Percentiles rank a stretch among this genome's conserved stretches.
Conservation (phyloP, 1,140 invertebrate genomes). For the Epicauta chinensis region DNA sequence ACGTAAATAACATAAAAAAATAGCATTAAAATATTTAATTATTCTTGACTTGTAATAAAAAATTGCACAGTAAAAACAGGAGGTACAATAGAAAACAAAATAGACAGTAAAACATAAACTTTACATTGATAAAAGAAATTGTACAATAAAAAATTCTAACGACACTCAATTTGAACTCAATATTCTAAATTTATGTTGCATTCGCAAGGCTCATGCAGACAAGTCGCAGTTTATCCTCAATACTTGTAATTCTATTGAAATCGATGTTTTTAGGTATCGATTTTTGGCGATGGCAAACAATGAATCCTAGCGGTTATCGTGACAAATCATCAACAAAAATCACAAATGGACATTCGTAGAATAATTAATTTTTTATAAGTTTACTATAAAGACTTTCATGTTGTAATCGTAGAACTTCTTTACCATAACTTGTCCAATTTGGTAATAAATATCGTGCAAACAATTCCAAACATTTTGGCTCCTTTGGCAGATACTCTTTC, state of each 20-base stretch:
- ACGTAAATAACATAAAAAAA: no score
- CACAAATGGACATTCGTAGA: conserved; percentile 9
- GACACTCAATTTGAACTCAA: no score
- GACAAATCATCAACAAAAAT: neutral
- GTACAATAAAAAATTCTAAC: no score
- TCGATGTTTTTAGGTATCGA: conserved; percentile 61
- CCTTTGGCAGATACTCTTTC: conserved; percentile 50
- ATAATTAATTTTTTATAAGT: conserved; percentile 6
- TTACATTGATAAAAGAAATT: no score
- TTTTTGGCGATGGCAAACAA: conserved; percentile 83
- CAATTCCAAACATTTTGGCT: conserved; percentile 71
- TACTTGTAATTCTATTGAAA: conserved; percentile 1
- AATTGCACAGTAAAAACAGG: no score
- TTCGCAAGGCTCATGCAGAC: no score
- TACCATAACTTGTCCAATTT: conserved; percentile 73
- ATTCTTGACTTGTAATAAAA: no score
- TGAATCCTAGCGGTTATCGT: conserved; percentile 75
- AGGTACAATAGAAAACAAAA: no score
- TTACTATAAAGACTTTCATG: conserved; percentile 51
- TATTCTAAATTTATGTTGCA: no score
- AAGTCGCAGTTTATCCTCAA: no score
- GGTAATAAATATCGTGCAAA: conserved; percentile 86
- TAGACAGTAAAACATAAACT: no score
- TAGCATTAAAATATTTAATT: no score
- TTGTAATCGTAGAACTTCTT: conserved; percentile 79